Evolutionary conservation across 2,797 vertebrate species (phyloP).

Genomic region (Brachymystax lenok): DNA sequence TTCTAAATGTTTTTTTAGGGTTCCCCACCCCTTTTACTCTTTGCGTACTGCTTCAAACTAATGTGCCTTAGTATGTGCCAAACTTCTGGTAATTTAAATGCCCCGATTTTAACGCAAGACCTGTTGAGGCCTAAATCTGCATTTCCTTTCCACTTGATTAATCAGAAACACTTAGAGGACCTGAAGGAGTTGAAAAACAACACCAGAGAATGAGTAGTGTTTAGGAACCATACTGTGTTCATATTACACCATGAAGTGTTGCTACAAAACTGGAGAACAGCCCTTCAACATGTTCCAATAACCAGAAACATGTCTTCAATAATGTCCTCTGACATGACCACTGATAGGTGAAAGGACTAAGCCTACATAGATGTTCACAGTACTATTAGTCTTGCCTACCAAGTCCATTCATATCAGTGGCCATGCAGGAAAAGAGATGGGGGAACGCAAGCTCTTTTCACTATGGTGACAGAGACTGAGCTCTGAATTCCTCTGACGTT

Average conservation of each 20-base stretch:
- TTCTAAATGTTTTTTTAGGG: neutral
- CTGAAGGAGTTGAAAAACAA: neutral
- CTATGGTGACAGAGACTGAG: neutral
- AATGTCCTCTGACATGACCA: neutral
- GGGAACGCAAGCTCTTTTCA: neutral
- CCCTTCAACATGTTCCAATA: neutral
- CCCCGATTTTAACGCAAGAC: neutral
- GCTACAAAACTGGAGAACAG: neutral
- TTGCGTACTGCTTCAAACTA: neutral
- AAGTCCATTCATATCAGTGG: neutral
- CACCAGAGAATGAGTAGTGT: neutral
- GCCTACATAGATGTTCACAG: neutral
- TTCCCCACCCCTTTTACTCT: neutral
- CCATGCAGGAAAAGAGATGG: no score
- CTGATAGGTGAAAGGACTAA: neutral
- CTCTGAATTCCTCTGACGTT: neutral
- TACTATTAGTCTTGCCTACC: neutral
- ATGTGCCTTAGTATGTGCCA: slow-evolving; percentile 3
- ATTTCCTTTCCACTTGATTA: neutral
- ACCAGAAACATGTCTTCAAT: neutral
- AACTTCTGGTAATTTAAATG: neutral
- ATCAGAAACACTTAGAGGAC: slow-evolving; percentile 2
- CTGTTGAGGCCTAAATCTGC: neutral
- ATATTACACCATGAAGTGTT: neutral
- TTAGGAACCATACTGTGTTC: neutral